Conservation (phyloP, 2,113 vertebrate genomes). For the Leiothrix lutea region DNA sequence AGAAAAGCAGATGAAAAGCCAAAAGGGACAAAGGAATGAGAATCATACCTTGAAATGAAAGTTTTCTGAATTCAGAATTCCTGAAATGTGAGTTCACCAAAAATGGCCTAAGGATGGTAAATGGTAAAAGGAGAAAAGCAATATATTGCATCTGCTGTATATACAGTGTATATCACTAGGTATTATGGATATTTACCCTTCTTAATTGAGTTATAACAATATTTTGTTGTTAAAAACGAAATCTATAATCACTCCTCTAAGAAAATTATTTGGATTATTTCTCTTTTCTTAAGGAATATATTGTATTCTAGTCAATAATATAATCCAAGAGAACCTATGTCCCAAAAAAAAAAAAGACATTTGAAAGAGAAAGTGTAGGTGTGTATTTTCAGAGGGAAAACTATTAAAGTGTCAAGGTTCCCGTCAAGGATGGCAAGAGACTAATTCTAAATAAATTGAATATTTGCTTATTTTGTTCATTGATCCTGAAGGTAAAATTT, state of each 20-base stretch:
- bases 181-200: not conserved
- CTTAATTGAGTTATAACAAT: not conserved
- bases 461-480: fast-evolving
- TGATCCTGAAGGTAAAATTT: not conserved
- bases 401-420: not conserved
- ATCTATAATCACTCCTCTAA: not conserved
- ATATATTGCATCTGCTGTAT: not conserved
- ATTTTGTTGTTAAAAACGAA: not conserved
- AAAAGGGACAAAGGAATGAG: not conserved
- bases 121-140: not conserved
- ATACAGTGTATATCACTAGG: fast-evolving
- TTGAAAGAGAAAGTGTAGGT: not conserved
- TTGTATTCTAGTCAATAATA: not conserved
- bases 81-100: not conserved
- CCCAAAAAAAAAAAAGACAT: not conserved
- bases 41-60: not conserved
- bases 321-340: not conserved
- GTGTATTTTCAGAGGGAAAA: not conserved
- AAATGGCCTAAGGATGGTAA: not conserved
- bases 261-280: not conserved
- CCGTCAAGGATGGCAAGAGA: not conserved
- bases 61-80: not conserved
- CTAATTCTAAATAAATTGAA: not conserved
- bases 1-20: not conserved
- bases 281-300: not conserved